Conservation (phyloP, 2,113 vertebrate genomes). For the Heterocephalus glaber region DNA sequence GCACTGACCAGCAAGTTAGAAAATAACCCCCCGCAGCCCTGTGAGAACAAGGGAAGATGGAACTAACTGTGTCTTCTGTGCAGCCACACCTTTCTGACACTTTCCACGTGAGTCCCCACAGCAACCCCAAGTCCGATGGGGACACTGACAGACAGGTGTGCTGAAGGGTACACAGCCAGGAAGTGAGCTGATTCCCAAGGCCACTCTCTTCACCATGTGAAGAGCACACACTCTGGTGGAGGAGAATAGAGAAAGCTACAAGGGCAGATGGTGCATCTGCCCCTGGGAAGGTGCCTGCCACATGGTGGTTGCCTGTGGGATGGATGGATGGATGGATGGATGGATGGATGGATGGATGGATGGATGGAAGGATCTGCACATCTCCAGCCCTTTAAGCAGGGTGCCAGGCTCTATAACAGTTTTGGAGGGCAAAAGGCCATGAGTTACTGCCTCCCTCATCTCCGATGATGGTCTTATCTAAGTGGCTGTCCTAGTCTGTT, state of each 20-base stretch:
- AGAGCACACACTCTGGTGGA: neutral
- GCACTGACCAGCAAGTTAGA: neutral
- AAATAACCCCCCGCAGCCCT: neutral
- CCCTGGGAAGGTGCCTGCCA: neutral
- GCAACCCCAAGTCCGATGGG: neutral
- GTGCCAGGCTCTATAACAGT: neutral
- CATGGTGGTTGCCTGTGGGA: neutral
- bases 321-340: neutral
- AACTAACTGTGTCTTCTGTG: neutral
- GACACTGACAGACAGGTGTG: neutral
- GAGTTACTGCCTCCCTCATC: neutral
- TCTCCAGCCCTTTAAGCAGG: neutral
- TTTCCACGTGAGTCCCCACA: no score
- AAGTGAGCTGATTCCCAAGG: neutral
- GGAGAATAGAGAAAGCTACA: neutral
- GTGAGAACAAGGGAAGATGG: neutral
- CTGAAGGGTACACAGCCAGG: neutral
- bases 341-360: neutral
- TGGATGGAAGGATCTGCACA: no score
- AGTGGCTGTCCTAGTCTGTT: neutral
- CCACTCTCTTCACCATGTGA: neutral
- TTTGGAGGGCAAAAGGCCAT: neutral
- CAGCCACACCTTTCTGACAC: neutral
- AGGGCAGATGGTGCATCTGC: neutral
- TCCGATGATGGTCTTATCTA: neutral